A percentile compares a stretch with the other conserved stretches of the same genome.
These are phyloP conservation scores for Stenurella melanura DNA, from an alignment of 2,888 invertebrate genomes.

Conservation along the genomic window DNA sequence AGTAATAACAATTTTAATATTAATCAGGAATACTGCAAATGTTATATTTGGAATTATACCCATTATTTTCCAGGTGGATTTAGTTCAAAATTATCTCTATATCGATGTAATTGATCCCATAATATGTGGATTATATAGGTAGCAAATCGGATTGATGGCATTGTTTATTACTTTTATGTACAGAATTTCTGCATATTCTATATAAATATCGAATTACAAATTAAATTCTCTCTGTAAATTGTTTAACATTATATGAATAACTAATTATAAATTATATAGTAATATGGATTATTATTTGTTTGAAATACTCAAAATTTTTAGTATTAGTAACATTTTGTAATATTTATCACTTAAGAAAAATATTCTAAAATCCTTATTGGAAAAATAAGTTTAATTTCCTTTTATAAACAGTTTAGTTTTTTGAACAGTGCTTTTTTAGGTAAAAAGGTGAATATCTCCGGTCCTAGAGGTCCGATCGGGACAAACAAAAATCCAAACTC, in stretches of 20 bases:
- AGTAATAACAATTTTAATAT: neutral
- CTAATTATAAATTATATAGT: no score
- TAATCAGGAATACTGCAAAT: neutral
- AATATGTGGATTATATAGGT: neutral
- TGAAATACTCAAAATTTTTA: no score
- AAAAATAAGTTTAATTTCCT: no score
- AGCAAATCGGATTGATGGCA: neutral
- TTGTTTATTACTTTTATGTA: neutral
- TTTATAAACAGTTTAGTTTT: no score
- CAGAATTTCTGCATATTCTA: neutral
- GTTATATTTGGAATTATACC: neutral
- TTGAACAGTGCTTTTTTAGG: no score
- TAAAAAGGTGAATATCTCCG: no score
- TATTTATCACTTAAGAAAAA: no score
- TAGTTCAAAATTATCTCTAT: neutral
- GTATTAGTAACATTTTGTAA: no score
- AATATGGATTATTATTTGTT: no score
- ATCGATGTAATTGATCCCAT: neutral
- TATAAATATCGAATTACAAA: neutral
- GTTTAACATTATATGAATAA: neutral
- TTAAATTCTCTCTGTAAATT: neutral
- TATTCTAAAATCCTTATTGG: no score
- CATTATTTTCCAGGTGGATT: neutral
- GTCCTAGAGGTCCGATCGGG: no score
- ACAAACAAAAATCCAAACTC: no score